phyloP scores from a whole-genome alignment of 2,113 vertebrate genomes.

The Toxotes jaculatrix region DNA sequence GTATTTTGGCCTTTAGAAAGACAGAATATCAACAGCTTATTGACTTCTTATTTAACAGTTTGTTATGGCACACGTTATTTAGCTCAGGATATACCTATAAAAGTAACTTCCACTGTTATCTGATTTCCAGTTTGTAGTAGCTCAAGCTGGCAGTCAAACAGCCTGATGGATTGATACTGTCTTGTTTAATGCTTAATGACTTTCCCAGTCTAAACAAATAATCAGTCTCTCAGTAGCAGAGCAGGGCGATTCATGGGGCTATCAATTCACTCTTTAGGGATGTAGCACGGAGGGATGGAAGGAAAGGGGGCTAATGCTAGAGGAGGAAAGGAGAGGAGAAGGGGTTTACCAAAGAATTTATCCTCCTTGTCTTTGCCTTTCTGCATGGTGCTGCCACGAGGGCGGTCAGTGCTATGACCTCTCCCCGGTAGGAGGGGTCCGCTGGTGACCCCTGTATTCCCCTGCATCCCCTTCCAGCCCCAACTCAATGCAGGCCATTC shows the following conservation, averaged over 20 bases:
- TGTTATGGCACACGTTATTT: not conserved
- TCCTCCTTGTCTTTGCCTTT: conserved; percentile 81
- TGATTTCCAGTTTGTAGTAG: conserved; percentile 26
- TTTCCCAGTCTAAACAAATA: conserved; percentile 91
- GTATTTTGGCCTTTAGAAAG: not conserved
- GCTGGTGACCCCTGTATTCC: conserved; percentile 85
- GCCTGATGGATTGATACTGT: conserved; percentile 67
- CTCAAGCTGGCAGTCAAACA: conserved; percentile 34
- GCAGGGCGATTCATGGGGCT: conserved; percentile 75
- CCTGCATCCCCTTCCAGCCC: conserved; percentile 69
- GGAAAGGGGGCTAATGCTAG: conserved; percentile 34
- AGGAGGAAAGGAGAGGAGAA: conserved; percentile 12
- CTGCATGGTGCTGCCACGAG: conserved; percentile 76
- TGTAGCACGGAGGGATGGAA: conserved; percentile 26
- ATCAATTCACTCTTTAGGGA: conserved; percentile 61
- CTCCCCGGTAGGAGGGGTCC: conserved; percentile 78
- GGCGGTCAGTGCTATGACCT: conserved; percentile 86
- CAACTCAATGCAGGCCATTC: conserved; percentile 79
- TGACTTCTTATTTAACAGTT: not conserved
- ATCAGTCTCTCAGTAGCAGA: conserved; percentile 85
- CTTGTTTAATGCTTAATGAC: conserved; percentile 83
- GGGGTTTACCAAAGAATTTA: conserved; percentile 85
- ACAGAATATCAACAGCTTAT: not conserved
- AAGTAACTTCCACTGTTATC: conserved; percentile 29
- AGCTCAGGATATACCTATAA: not conserved